Evolutionary conservation across 2,113 vertebrate genomes (phyloP).

Genomic region (Sigmodon hispidus): DNA sequence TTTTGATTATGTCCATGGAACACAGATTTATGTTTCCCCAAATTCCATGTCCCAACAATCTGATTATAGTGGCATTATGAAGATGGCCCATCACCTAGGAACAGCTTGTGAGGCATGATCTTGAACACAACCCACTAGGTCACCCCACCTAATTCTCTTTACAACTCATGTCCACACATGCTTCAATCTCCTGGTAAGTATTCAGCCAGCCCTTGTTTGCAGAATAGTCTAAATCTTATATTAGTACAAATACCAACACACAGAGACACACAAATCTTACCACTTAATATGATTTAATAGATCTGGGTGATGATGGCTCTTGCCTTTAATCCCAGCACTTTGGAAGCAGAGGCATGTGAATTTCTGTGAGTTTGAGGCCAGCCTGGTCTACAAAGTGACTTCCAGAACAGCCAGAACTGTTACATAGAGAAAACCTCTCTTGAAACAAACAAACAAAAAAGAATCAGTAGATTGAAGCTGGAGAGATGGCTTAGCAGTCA

Average conservation of each 20-base stretch:
- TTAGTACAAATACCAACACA: neutral
- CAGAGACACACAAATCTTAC: neutral
- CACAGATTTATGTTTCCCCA: neutral
- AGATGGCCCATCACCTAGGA: neutral
- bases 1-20: neutral
- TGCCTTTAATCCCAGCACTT: no score
- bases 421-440: no score
- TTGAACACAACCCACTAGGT: neutral
- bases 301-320: no score
- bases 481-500: neutral
- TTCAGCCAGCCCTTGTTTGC: neutral
- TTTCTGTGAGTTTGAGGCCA: no score
- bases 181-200: neutral
- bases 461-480: neutral
- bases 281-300: no score
- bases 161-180: neutral
- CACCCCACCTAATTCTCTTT: neutral
- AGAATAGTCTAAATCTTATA: no score
- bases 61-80: neutral
- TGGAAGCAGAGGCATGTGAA: no score
- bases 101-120: no score
- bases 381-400: no score
- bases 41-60: neutral
- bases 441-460: no score
- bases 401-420: no score